A percentile compares a stretch with the other conserved stretches of the same genome.
Conservation (phyloP, 2,113 vertebrate species). For the Anolis carolinensis region DNA sequence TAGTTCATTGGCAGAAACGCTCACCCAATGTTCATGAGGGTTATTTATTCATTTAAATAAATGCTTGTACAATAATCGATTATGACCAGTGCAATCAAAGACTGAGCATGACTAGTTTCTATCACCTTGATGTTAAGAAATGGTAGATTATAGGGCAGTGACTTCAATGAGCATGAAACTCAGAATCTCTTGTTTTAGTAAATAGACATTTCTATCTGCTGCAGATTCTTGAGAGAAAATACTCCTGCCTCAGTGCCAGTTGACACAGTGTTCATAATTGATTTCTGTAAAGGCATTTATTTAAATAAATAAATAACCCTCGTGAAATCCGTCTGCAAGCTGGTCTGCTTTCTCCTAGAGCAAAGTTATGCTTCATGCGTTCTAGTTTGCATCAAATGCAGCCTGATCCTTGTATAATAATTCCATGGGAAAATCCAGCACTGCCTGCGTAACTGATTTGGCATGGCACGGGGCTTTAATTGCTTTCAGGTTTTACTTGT, state of each 20-base stretch:
- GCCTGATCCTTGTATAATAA: slow-evolving; percentile 73
- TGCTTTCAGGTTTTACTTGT: slow-evolving; percentile 73
- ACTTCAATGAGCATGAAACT: neutral
- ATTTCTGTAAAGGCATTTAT: slow-evolving; percentile 42
- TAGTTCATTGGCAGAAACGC: no score
- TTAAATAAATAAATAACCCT: slow-evolving; percentile 13
- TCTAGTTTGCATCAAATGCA: slow-evolving; percentile 48
- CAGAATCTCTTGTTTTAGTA: neutral
- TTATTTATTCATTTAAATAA: no score
- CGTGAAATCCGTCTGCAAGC: slow-evolving; percentile 40
- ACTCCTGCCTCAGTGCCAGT: slow-evolving; percentile 39
- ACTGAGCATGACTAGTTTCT: neutral
- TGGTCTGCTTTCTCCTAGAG: slow-evolving; percentile 43
- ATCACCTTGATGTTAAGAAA: neutral
- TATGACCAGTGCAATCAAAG: no score
- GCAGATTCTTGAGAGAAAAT: slow-evolving; percentile 37
- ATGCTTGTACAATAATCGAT: no score
- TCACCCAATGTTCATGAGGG: neutral
- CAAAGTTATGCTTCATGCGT: slow-evolving; percentile 49
- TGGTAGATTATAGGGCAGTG: neutral
- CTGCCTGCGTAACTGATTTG: slow-evolving; percentile 74
- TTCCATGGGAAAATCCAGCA: slow-evolving; percentile 76
- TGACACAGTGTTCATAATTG: neutral
- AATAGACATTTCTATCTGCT: slow-evolving; percentile 1
- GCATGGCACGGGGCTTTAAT: slow-evolving; percentile 74